These are phyloP conservation scores for Ammodramus savannarum DNA, from an alignment of 2,113 vertebrate genomes.

Conservation along the genomic window DNA sequence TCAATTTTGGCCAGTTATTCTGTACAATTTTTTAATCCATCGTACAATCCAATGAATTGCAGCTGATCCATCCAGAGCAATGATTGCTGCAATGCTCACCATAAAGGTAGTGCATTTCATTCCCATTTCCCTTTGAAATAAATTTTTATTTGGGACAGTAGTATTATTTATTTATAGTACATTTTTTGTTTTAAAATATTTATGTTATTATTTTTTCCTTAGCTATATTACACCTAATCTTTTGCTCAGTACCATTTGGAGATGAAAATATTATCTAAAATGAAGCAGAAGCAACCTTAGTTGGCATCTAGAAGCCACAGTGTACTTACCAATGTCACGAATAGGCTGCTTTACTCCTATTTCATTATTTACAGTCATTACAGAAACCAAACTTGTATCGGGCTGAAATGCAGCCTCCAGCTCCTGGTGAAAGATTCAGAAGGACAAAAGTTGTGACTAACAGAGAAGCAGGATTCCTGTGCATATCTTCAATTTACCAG, in stretches of 20 bases:
- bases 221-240: neutral
- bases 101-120: neutral
- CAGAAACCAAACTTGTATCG: constrained; percentile 89
- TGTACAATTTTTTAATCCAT: neutral
- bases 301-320: neutral
- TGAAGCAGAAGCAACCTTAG: neutral
- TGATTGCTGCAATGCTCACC: neutral
- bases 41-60: neutral
- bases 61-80: neutral
- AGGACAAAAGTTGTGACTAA: neutral
- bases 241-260: neutral
- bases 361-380: constrained; percentile 97
- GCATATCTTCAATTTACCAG: neutral
- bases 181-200: neutral
- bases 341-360: constrained; percentile 94
- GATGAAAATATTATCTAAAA: neutral
- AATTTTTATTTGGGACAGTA: neutral
- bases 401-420: constrained; percentile 84
- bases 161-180: neutral
- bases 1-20: neutral
- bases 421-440: constrained; percentile 71
- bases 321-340: constrained; percentile 84
- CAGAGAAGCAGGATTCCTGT: neutral
- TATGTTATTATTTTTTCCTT: neutral
- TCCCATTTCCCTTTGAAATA: neutral